Percentiles rank a stretch among this genome's conserved stretches.
These are phyloP conservation scores for Lepus timidus DNA, from an alignment of 2,113 vertebrate species.

Conservation along the genomic window DNA sequence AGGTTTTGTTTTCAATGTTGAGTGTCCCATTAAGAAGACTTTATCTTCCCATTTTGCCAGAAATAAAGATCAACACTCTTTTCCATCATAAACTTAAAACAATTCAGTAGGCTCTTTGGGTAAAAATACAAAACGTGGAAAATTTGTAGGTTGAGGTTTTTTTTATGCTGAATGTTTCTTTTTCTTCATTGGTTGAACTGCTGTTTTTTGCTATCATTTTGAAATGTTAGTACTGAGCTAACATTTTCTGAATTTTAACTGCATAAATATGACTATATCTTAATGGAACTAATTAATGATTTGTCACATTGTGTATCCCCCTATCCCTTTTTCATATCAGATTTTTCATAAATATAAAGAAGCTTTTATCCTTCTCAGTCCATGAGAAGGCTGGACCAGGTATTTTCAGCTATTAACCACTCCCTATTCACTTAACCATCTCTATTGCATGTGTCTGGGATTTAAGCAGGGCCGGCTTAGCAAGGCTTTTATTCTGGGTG, in stretches of 20 bases:
- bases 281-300: not conserved
- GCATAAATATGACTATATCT: not conserved
- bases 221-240: not conserved
- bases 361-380: not conserved
- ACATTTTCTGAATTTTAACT: slow-evolving; percentile 3
- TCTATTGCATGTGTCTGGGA: not conserved
- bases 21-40: not conserved
- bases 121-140: not conserved
- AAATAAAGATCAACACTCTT: not conserved
- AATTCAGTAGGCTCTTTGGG: not conserved
- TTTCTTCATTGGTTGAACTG: not conserved
- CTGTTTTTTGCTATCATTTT: not conserved
- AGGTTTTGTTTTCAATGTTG: not conserved
- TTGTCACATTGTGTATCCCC: not conserved
- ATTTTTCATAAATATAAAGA: not conserved
- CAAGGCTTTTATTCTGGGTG: slow-evolving; percentile 70
- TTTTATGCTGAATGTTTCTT: not conserved
- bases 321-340: not conserved
- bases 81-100: not conserved
- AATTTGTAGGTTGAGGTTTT: not conserved
- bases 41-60: not conserved
- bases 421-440: not conserved
- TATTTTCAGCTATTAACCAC: not conserved
- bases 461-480: slow-evolving; percentile 62
- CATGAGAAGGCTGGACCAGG: not conserved